phyloP scores from a whole-genome alignment of 2,113 vertebrate genomes.

The Morone saxatilis region DNA sequence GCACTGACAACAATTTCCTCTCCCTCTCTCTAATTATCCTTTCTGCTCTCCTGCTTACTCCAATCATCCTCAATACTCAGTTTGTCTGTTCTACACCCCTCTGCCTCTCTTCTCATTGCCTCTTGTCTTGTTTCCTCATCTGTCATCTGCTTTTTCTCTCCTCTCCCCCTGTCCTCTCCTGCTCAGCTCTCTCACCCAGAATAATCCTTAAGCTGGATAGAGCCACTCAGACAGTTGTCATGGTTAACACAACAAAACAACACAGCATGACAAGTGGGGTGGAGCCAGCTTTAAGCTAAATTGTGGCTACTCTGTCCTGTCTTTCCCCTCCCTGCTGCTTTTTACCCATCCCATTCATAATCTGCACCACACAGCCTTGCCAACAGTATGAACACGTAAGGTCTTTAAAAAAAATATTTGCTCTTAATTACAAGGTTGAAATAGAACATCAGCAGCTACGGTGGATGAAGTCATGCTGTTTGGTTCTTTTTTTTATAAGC shows the following conservation, averaged over 20 bases:
- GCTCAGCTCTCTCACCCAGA: conserved; percentile 59
- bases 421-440: conserved; percentile 79
- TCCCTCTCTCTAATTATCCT: conserved; percentile 45
- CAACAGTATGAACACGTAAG: conserved; percentile 52
- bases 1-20: conserved; percentile 13
- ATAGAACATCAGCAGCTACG: conserved; percentile 66
- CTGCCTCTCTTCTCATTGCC: background rate
- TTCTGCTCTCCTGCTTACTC: conserved; percentile 34
- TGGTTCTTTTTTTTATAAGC: conserved; percentile 49
- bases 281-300: conserved; percentile 62
- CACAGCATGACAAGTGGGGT: conserved; percentile 69
- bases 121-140: conserved; percentile 22
- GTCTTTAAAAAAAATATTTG: conserved; percentile 58
- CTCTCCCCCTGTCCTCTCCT: conserved; percentile 19
- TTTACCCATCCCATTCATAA: conserved; percentile 74
- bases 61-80: conserved; percentile 40
- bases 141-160: background rate
- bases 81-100: conserved; percentile 14
- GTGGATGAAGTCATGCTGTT: conserved; percentile 76
- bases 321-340: conserved; percentile 31
- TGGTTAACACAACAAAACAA: conserved; percentile 83
- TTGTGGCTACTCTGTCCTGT: conserved; percentile 44
- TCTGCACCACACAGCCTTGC: conserved; percentile 41
- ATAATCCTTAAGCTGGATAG: conserved; percentile 68
- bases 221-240: conserved; percentile 80